These are phyloP conservation scores for Saturnia pavonia DNA, from an alignment of 2,888 invertebrate species.

Conservation along the genomic window DNA sequence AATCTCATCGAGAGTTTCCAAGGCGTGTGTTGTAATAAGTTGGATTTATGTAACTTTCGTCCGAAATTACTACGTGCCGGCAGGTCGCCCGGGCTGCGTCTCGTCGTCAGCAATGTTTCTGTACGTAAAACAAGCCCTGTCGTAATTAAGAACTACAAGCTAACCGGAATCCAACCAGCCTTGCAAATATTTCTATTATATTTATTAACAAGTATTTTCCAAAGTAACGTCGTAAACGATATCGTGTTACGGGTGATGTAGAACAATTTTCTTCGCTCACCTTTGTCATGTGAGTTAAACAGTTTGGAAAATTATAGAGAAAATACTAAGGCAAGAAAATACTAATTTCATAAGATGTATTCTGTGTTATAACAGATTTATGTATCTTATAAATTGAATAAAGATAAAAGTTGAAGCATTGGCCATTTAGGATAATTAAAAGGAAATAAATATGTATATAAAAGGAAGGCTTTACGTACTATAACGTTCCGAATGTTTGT, in stretches of 20 bases:
- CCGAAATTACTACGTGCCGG: background rate
- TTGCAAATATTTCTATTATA: background rate
- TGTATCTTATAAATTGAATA: background rate
- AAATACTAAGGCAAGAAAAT: background rate
- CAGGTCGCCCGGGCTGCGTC: background rate
- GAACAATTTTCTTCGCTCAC: slow-evolving; percentile 13
- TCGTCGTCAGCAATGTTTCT: background rate
- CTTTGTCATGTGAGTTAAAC: slow-evolving; percentile 15
- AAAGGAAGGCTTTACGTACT: too few species aligned
- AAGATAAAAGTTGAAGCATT: background rate
- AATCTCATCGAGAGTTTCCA: background rate
- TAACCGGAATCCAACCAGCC: slow-evolving; percentile 7
- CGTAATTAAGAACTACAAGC: slow-evolving; percentile 13
- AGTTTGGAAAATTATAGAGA: slow-evolving; percentile 15
- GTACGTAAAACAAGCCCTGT: background rate
- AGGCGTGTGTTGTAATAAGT: background rate
- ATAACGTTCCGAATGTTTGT: too few species aligned
- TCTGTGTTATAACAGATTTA: background rate
- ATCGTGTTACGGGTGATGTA: slow-evolving; percentile 3
- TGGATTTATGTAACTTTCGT: background rate
- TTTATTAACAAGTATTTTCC: background rate
- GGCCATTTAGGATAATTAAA: background rate
- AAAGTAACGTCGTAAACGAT: background rate
- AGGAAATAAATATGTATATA: background rate
- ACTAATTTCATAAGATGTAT: background rate